Base-by-base conservation (phyloP, 1,140 invertebrate genomes). In the Eciton burchellii region DNA sequence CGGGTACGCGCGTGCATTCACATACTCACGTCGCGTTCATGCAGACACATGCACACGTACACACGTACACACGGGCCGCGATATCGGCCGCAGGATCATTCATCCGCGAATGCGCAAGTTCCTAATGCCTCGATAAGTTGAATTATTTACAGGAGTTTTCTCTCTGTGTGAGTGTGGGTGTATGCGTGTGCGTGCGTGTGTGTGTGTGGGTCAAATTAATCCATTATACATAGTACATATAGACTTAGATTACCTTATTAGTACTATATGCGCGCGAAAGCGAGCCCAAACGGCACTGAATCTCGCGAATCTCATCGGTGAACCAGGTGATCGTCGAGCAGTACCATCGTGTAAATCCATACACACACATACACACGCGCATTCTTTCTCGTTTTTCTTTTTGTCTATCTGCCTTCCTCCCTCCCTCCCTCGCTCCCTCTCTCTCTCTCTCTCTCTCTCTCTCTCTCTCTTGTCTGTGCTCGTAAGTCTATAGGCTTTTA, bases 221-320 rank as follows among this genome's bases (percentile, higher is more conserved):
- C 91, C 89, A 90, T 93, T 93, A 92, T 94, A 93, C 92, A 93
- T 92, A 94, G 90, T 93, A 93, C 91, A 88, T 87, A 92, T 92
- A 92, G 91, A 93, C 92, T 93, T 94, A 93, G 85, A 87, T 85
- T 85, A 88, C 6, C 6, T 65, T 82, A 88, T 87, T 88, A 88
- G 82, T 87, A 72, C 49, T 65, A 71, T 88, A 83, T 71, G 85
- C 49, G 76, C 76, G 86, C 49, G 76, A 88, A 88, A 88, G 86
- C 85, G 83, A 87, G 85, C 72, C 71, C 86, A 79, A 84, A 63
- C 74, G 84, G 84, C 70, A 76, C 54, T 57, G 35, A 57, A 49
- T 3, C 52, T 47, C 56, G 54, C 68, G 19, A 73, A 56, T 74
- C 66, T 72, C 24, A 43, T 77, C 41, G 26, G 65, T 65, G 45